phyloP scores from a whole-genome alignment of 2,888 invertebrate species.

The Heliconius cydno region DNA sequence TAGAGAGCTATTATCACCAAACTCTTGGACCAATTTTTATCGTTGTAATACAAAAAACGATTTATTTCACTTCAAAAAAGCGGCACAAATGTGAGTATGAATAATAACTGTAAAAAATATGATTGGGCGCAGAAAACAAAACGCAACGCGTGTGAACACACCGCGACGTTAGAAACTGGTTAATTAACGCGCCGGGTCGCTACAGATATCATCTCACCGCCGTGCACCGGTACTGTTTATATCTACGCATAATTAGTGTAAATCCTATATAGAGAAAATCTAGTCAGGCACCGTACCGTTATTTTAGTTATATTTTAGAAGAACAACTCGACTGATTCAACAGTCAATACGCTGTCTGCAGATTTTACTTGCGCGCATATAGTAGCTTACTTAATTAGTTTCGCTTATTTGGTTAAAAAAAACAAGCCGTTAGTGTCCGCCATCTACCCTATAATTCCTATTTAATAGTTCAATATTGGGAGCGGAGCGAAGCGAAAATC shows the following conservation, averaged over 20 bases:
- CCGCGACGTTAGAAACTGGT: constrained; percentile 34
- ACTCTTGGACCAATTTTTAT: neutral
- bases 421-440: no score
- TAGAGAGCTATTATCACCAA: neutral
- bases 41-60: neutral
- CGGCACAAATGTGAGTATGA: constrained; percentile 3
- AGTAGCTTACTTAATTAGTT: no score
- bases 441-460: no score
- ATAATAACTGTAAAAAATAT: constrained; percentile 21
- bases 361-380: no score
- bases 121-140: constrained; percentile 6
- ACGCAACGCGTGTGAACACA: constrained; percentile 30
- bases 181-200: constrained; percentile 22
- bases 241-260: neutral
- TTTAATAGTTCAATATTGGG: no score
- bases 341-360: no score
- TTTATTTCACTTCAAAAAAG: constrained; percentile 1
- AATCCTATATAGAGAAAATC: neutral
- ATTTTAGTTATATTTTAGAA: no score
- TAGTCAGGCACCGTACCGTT: neutral
- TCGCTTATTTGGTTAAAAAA: no score
- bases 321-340: no score
- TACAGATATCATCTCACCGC: constrained; percentile 20
- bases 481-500: no score
- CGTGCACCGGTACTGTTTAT: neutral